These are phyloP conservation scores for Trichonephila clavata DNA, from an alignment of 1,140 invertebrate genomes.

Conservation along the genomic window DNA sequence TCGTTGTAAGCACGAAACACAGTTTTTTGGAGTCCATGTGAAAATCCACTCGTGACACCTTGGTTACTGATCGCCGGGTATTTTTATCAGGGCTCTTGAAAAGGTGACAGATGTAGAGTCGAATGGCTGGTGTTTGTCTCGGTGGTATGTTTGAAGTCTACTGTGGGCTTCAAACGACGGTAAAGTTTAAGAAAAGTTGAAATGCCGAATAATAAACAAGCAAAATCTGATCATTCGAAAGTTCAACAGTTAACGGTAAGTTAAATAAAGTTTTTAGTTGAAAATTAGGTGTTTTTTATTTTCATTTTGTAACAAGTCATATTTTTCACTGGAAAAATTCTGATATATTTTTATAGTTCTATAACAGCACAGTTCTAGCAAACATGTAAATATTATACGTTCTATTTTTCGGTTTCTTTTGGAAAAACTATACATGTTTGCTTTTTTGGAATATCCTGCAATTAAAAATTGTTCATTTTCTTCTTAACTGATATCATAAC, in stretches of 20 bases:
- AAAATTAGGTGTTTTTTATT: not conserved
- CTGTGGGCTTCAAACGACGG: not conserved
- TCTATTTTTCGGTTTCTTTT: too few species aligned
- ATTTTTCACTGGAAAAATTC: too few species aligned
- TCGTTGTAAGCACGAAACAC: not conserved
- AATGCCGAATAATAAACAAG: constrained; percentile 42
- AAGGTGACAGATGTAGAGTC: not conserved
- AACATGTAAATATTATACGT: too few species aligned
- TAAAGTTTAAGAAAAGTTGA: constrained; percentile 7
- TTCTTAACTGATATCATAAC: too few species aligned
- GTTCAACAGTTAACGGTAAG: constrained; percentile 41
- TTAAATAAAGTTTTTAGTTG: not conserved
- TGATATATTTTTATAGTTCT: too few species aligned
- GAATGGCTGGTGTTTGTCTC: constrained; percentile 14
- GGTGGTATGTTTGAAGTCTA: constrained; percentile 24
- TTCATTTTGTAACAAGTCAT: too few species aligned
- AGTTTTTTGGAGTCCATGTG: not conserved
- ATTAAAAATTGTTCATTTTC: too few species aligned
- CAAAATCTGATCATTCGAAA: constrained; percentile 36
- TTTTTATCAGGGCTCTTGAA: not conserved
- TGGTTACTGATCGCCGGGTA: not conserved
- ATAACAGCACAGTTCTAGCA: too few species aligned
- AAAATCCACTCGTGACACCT: not conserved
- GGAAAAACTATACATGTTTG: too few species aligned
- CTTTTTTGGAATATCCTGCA: too few species aligned